A percentile compares a stretch with the other conserved stretches of the same genome.
phyloP scores from a whole-genome alignment of 2,888 invertebrate species.

The Bimastos eiseni region DNA sequence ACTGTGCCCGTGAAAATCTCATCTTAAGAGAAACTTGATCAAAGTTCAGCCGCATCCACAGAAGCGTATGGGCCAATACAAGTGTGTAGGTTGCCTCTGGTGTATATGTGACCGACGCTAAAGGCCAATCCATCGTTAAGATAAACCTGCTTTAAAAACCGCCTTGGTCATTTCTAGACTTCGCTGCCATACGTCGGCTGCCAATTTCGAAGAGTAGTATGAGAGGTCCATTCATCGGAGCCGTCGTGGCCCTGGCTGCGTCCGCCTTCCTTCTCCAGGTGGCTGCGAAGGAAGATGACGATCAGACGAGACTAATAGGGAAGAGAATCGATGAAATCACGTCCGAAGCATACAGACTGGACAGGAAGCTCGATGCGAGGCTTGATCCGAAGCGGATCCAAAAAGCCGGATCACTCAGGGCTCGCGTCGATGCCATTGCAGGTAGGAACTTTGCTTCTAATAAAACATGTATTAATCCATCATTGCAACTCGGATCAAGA shows the following conservation, averaged over 20 bases:
- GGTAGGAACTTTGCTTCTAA: neutral
- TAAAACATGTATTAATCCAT: too few species aligned
- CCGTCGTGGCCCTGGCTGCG: neutral
- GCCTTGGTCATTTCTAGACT: neutral
- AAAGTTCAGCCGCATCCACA: neutral
- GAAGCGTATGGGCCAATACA: neutral
- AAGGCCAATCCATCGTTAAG: neutral
- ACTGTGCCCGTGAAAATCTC: neutral
- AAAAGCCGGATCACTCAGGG: neutral
- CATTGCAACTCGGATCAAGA: neutral
- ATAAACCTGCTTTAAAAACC: neutral
- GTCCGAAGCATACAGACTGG: neutral
- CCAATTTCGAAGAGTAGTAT: neutral
- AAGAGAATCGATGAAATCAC: neutral
- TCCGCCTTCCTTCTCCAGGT: neutral
- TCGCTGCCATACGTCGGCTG: neutral
- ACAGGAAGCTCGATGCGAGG: neutral
- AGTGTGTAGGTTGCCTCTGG: neutral
- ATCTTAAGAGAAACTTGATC: neutral
- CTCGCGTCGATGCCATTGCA: neutral
- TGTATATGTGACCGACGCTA: neutral
- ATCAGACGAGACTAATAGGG: neutral
- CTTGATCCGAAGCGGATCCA: neutral
- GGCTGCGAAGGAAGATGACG: neutral
- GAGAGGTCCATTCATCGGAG: conserved; percentile 1